These are phyloP conservation scores for Oreochromis mossambicus DNA, from an alignment of 2,797 vertebrate species.

Conservation along the genomic window DNA sequence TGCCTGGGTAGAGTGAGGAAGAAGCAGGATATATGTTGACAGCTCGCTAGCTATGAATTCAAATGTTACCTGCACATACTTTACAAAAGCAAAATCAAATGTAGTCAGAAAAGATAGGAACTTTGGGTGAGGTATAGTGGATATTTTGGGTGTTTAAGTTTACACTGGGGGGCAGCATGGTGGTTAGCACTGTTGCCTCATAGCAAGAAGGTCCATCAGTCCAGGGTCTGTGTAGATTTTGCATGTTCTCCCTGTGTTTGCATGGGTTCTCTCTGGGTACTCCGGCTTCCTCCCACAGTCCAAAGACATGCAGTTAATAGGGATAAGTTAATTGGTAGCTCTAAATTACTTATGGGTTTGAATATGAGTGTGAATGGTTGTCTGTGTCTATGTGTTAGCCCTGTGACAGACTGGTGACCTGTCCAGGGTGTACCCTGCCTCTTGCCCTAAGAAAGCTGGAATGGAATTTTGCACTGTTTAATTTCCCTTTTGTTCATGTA, in stretches of 20 bases:
- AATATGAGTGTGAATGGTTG: too few relatives aligned
- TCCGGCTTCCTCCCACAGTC: background rate
- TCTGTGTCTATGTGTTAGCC: too few relatives aligned
- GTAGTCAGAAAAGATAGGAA: background rate
- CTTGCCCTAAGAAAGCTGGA: accelerated
- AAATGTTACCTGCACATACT: background rate
- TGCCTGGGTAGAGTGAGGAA: background rate
- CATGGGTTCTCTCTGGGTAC: background rate
- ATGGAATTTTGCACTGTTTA: background rate
- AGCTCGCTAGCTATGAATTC: background rate
- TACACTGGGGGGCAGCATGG: background rate
- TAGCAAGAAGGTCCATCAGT: background rate
- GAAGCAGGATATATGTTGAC: background rate
- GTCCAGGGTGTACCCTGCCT: background rate
- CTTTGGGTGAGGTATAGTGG: background rate
- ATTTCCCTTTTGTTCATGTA: too few relatives aligned
- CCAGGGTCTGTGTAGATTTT: background rate
- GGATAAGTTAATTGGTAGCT: background rate
- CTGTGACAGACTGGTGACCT: background rate
- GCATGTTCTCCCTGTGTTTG: background rate
- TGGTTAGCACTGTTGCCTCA: background rate
- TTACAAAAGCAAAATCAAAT: background rate
- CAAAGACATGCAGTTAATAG: background rate
- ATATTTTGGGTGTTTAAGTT: background rate
- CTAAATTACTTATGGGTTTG: background rate